These are phyloP conservation scores for Sclerurus mexicanus DNA, from an alignment of 2,113 vertebrate species.

Conservation along the genomic window DNA sequence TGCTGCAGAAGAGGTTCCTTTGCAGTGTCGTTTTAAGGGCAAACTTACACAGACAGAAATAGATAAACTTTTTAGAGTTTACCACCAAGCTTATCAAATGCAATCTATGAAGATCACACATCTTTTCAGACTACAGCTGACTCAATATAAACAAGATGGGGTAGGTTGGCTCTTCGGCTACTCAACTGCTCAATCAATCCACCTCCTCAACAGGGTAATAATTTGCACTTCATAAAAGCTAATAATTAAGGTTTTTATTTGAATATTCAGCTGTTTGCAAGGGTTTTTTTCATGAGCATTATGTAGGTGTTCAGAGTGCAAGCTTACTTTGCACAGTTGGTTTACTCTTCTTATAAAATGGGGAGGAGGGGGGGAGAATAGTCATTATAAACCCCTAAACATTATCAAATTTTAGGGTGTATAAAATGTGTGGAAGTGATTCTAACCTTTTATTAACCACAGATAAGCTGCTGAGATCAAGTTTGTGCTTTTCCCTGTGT, in stretches of 20 bases:
- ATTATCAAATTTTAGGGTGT: neutral
- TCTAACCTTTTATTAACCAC: neutral
- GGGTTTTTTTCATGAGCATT: neutral
- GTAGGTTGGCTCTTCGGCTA: neutral
- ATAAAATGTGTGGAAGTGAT: neutral
- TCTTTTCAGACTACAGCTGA: neutral
- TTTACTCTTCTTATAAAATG: neutral
- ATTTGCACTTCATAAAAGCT: neutral
- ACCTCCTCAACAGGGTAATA: neutral
- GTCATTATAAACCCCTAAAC: fast-evolving
- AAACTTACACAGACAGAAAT: neutral
- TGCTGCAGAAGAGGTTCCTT: neutral
- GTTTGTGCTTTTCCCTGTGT: neutral
- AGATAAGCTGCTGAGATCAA: neutral
- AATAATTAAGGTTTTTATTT: neutral
- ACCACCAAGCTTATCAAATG: neutral
- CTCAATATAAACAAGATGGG: neutral
- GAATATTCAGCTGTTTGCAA: neutral
- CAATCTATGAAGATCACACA: neutral
- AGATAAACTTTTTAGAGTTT: neutral
- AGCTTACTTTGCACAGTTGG: neutral
- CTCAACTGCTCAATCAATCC: neutral
- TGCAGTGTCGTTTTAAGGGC: neutral
- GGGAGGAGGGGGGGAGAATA: neutral
- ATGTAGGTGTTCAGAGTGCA: neutral